Evolutionary conservation across 2,888 invertebrate species (phyloP), one percentile per base, ranked within the genome.

Genomic region (Orchestes rusci): DNA sequence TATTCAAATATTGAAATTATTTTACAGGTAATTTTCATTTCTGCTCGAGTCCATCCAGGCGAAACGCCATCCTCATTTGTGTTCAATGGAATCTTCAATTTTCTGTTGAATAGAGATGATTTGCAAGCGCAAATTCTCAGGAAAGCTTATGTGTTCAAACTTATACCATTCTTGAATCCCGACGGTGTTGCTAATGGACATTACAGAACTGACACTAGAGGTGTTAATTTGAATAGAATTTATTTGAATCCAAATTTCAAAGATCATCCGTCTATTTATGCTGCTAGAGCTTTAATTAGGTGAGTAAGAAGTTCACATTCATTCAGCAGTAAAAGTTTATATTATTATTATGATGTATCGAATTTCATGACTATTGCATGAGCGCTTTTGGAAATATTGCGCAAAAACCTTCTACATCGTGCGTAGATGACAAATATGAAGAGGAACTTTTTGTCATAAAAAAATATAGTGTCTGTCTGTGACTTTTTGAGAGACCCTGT

Each of bases 41-140:
- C 88, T 46, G 90, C 91, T 3, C 74, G 93, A 48, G 92, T 93
- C 38, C 93, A 93, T 68, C 92, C 92, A 10, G 92, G 92, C 2
- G 93, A 93, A 69, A 91, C 91, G 0, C 92, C 91, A 1, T 86
- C 89, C 1, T 89, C 86, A 67, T 89, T 86, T 69, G 91, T 92
- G 10, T 81, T 92, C 66, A 90, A 91, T 65, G 93, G 93, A 1
- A 81, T 92, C 58, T 70, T 93, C 4, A 84, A 88, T 62, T 79
- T 89, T 32, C 70, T 93, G 30, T 66, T 92, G 13, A 78, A 74
- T 46, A 75, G 80, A 19, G 80, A 82, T 46, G 91, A 92, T 65
- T 77, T 81, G 1, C 75, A 86, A 42, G 89, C 89, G 15, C 72
- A 77, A 39, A 72, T 76, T 43, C 70, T 93, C 33, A 74, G 92